These are phyloP conservation scores for Cephus spinipes DNA, from an alignment of 2,888 invertebrate genomes.

Conservation along the genomic window DNA sequence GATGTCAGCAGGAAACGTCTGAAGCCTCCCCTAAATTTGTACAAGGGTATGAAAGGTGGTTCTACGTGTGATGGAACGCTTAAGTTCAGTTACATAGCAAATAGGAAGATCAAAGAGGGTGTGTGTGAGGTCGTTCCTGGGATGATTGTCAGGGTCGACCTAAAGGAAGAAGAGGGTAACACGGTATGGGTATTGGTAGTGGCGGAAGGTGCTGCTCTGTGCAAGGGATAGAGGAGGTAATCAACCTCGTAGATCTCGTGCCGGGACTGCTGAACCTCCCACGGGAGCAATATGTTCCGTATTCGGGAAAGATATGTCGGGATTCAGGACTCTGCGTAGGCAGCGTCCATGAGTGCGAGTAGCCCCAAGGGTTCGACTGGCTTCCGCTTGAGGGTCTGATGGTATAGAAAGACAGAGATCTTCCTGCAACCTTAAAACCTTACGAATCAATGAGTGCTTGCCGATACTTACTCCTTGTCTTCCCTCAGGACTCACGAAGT, in stretches of 20 bases:
- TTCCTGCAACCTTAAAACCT: background rate
- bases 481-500: background rate
- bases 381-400: background rate
- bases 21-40: background rate
- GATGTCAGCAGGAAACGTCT: background rate
- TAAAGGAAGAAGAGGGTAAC: background rate
- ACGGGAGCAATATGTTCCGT: slow-evolving; percentile 35
- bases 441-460: background rate
- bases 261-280: slow-evolving; percentile 31
- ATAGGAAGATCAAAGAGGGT: background rate
- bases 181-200: background rate
- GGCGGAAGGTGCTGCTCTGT: background rate
- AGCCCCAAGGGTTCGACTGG: slow-evolving; percentile 19
- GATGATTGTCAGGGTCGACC: background rate
- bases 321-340: slow-evolving; percentile 25
- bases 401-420: background rate
- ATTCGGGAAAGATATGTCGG: slow-evolving; percentile 37
- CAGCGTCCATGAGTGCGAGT: slow-evolving; percentile 20
- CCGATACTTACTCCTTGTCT: background rate
- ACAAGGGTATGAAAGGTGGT: background rate
- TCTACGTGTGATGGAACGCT: background rate
- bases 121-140: background rate
- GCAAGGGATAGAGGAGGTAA: slow-evolving; percentile 31
- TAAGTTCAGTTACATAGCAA: background rate
- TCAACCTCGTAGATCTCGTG: slow-evolving; percentile 37